These are phyloP conservation scores for Tachuris rubrigastra DNA, from an alignment of 2,113 vertebrate genomes.

Conservation along the genomic window DNA sequence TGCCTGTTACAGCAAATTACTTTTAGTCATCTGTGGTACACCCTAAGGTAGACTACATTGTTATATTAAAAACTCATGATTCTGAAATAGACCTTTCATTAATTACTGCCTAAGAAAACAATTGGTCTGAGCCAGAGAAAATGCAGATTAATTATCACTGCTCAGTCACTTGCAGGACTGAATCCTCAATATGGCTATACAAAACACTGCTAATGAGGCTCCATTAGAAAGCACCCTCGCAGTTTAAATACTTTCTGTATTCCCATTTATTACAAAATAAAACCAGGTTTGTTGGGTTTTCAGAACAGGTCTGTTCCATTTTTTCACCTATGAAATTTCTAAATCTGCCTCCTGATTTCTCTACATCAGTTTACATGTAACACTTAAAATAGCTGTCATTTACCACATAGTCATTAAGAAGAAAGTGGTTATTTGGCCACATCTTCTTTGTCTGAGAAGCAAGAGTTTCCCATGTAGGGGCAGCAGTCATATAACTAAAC, in stretches of 20 bases:
- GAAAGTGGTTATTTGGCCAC: neutral
- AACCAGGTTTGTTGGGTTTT: neutral
- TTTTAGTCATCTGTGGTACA: neutral
- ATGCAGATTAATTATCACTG: neutral
- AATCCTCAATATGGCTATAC: neutral
- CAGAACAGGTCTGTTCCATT: neutral
- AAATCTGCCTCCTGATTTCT: neutral
- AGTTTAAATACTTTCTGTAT: neutral
- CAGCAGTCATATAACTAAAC: neutral
- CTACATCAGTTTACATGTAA: neutral
- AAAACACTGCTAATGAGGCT: neutral
- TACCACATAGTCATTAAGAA: neutral
- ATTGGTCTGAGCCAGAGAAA: neutral
- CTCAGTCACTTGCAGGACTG: neutral
- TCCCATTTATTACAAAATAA: neutral
- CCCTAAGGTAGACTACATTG: neutral
- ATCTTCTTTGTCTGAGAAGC: neutral
- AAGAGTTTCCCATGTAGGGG: neutral
- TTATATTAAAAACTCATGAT: neutral
- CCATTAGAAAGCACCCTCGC: neutral
- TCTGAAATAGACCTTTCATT: neutral
- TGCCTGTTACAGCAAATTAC: neutral
- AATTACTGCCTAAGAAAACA: constrained; percentile 17
- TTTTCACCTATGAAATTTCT: neutral
- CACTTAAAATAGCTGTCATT: neutral